Base-by-base conservation (phyloP, 2,888 invertebrate species). In the Thymelicus sylvestris region DNA sequence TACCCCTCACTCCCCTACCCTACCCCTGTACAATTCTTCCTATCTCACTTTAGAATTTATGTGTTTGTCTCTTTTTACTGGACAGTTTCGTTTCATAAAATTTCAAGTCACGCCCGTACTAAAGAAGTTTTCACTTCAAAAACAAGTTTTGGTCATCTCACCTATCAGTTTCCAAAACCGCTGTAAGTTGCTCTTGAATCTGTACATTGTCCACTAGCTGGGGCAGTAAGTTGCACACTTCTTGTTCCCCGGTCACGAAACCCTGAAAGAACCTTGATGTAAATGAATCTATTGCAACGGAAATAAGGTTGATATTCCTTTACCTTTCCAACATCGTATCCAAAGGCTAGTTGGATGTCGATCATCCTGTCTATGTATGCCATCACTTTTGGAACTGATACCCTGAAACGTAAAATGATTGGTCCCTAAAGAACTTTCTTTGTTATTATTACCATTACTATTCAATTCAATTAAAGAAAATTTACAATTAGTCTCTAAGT, bases 271-370 rank as follows among this genome's bases (percentile, higher is more conserved):
- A 41, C 2, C 47, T 19, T 31, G 7, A 24, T n/a, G 7, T 19
- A 52, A 8, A 55, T 55, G 24, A 24, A 55, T 24, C 24, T 24
- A 24, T 10, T 55, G 24, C 10, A 0, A 55, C 5, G 10, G 24
- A 0, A 55, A 24, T 10, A 12, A 24, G 7, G 10, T 24, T 55
- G 24, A 4, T 12, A 12, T 24, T 13, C 10, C n/a, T 31, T 66
- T 74, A 94, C 94, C 88, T 95, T 94, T 0, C 95, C 95, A n/a
- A 95, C 94, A 74, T 95, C 95, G 77, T 95, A 96, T 1, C 95
- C 95, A 73, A 94, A 94, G 3, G 95, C 95, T 7, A 95, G 80
- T 72, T 94, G 94, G 57, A 92, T 89, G 73, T 95, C 95, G 15
- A 95, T 94, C 84, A 92, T 89, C 3, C 90, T 85, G 75, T 95